Percentiles rank a stretch among this genome's conserved stretches.
Conservation (phyloP, 1,140 invertebrate species). For the Stenopsyche tienmushanensis region DNA sequence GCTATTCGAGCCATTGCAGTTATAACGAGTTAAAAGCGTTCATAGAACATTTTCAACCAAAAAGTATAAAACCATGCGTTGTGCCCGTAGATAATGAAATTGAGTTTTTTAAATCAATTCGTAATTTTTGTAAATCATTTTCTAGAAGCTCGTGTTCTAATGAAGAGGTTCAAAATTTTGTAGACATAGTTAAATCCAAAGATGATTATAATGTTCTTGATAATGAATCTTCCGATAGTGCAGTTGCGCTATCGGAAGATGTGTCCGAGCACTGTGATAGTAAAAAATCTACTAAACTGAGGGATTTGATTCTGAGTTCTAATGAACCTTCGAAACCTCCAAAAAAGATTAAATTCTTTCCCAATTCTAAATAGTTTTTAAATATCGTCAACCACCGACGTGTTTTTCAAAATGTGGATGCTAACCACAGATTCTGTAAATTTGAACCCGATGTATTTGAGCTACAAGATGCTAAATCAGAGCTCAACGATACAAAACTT, state of each 20-base stretch:
- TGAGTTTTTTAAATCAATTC: constrained; percentile 1
- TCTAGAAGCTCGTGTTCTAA: background rate
- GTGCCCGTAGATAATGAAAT: constrained; percentile 36
- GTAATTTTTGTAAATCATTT: constrained; percentile 11
- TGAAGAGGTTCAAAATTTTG: background rate
- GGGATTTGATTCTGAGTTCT: no score
- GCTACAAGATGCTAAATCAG: no score
- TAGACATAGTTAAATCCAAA: background rate
- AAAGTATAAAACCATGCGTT: constrained; percentile 56
- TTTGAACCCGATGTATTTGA: no score
- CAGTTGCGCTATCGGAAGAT: background rate
- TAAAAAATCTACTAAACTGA: no score
- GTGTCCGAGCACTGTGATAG: background rate
- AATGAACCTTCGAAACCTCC: no score
- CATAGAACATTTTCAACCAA: constrained; percentile 57
- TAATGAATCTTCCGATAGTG: background rate
- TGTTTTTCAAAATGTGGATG: no score
- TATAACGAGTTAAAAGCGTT: constrained; percentile 58
- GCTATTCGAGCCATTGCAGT: constrained; percentile 67
- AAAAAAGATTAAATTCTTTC: no score
- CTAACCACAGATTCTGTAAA: no score
- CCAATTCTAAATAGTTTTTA: no score
- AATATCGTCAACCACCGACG: no score
- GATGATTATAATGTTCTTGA: no score
- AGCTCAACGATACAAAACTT: no score